phyloP scores from a whole-genome alignment of 2,113 vertebrate species.

The Grammomys dolichurus region DNA sequence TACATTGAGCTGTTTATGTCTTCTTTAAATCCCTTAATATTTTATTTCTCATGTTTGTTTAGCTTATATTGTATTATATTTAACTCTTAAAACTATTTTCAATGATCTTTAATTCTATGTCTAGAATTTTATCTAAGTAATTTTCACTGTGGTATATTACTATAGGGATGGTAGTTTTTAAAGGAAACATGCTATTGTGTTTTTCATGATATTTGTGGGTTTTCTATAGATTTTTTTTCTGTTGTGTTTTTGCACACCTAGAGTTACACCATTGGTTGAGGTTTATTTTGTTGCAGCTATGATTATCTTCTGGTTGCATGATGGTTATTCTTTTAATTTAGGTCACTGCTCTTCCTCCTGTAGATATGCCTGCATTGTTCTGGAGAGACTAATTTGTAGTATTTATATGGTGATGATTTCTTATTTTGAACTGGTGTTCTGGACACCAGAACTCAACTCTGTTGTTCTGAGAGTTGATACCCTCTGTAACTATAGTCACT shows the following conservation, averaged over 20 bases:
- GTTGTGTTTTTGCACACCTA: background rate
- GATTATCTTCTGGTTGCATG: background rate
- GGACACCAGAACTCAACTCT: background rate
- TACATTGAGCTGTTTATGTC: background rate
- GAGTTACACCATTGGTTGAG: background rate
- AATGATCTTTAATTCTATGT: background rate
- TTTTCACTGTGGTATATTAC: background rate
- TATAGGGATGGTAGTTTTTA: background rate
- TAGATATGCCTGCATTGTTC: background rate
- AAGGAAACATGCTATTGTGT: background rate
- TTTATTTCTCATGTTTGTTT: background rate
- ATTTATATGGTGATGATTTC: background rate
- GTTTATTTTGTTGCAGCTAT: background rate
- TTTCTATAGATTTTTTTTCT: background rate
- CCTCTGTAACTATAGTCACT: background rate
- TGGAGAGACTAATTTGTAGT: background rate
- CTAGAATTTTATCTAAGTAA: background rate
- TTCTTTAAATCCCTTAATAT: background rate
- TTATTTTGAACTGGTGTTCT: background rate
- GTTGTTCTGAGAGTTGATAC: background rate
- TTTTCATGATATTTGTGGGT: background rate
- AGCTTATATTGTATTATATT: background rate
- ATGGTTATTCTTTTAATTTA: background rate
- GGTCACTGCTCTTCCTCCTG: background rate
- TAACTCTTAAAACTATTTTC: background rate